phyloP scores from a whole-genome alignment of 2,888 invertebrate genomes.

The Drosophila prostipennis region DNA sequence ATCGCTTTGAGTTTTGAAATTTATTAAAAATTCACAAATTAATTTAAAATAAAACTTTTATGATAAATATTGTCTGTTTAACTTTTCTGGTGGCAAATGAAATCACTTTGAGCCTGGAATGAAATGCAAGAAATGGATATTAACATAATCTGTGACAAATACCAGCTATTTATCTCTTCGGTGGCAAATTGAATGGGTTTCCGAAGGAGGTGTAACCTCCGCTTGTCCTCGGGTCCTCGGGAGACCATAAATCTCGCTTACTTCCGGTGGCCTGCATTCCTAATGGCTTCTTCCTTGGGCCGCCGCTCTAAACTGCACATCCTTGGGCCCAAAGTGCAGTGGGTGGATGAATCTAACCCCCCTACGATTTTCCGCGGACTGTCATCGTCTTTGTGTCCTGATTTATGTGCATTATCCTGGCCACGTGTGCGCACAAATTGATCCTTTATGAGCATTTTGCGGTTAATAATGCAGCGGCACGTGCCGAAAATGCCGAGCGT shows the following conservation, averaged over 20 bases:
- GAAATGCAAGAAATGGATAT: neutral
- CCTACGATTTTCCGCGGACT: constrained; percentile 18
- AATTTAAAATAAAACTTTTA: no score
- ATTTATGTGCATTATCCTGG: constrained; percentile 72
- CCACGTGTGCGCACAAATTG: constrained; percentile 80
- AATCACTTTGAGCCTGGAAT: neutral
- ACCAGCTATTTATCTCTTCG: neutral
- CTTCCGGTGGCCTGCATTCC: constrained; percentile 32
- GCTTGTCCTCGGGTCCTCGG: neutral
- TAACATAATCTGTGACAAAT: neutral
- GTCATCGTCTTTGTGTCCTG: constrained; percentile 50
- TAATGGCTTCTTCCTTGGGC: constrained; percentile 36
- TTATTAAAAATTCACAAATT: no score
- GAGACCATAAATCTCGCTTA: constrained; percentile 22
- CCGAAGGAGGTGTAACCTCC: neutral
- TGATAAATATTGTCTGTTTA: no score
- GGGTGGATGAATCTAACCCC: neutral
- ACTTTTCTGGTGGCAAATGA: neutral
- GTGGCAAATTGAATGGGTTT: constrained; percentile 11
- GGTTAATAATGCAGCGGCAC: constrained; percentile 78
- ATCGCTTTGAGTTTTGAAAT: neutral
- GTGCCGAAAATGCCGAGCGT: constrained; percentile 74
- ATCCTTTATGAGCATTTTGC: constrained; percentile 80
- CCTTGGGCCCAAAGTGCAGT: constrained; percentile 15
- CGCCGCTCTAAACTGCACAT: constrained; percentile 46